Evolutionary conservation across 2,888 invertebrate species (phyloP).

Genomic region (Dendrolimus houi): DNA sequence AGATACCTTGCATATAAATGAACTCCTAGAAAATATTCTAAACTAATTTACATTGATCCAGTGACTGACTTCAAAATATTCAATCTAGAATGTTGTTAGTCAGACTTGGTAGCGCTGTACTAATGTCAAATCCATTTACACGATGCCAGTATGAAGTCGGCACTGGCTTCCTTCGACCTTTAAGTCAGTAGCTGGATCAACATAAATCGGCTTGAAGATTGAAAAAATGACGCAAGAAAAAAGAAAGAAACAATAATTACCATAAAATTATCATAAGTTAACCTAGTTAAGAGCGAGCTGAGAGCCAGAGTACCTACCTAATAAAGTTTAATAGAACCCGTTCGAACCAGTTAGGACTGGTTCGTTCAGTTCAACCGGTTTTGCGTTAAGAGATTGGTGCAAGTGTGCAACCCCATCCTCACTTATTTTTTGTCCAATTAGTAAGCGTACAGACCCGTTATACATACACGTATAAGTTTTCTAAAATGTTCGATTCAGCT

Average conservation of each 20-base stretch:
- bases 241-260: conserved; percentile 40
- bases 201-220: conserved; percentile 3
- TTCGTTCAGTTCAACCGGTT: conserved; percentile 23
- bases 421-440: conserved; percentile 23
- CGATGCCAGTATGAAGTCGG: too few species aligned
- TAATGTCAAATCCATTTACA: conserved; percentile 1
- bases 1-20: too few species aligned
- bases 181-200: too few species aligned
- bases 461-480: too few species aligned
- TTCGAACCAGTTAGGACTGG: conserved; percentile 30
- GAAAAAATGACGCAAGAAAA: conserved; percentile 24
- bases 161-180: too few species aligned
- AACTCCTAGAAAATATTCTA: too few species aligned
- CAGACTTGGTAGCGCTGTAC: neutral
- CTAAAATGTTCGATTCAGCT: conserved; percentile 7
- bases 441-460: conserved; percentile 16
- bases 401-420: conserved; percentile 44
- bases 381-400: conserved; percentile 32
- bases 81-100: too few species aligned
- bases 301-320: conserved; percentile 14
- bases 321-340: conserved; percentile 35
- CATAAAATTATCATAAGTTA: conserved; percentile 46
- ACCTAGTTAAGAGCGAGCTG: conserved; percentile 37
- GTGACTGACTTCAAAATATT: too few species aligned
- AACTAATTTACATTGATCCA: neutral